Conservation (phyloP, 2,888 invertebrate genomes). For the Mesorhabditis sp. region DNA sequence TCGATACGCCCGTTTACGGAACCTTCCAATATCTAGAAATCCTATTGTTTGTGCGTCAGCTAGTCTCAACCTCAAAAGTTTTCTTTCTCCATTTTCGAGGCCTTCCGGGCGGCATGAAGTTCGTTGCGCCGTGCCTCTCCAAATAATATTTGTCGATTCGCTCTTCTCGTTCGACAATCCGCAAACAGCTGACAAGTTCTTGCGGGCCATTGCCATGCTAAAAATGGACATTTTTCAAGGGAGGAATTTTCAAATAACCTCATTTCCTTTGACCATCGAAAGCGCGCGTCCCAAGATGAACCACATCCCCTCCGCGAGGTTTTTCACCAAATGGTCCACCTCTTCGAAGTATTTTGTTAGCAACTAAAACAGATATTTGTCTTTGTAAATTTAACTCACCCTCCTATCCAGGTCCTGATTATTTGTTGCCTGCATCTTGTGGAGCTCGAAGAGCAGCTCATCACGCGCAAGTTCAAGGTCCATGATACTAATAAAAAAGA, state of each 20-base stretch:
- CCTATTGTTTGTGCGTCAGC: too few relatives aligned
- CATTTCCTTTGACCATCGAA: conserved; percentile 72
- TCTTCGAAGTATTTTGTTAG: conserved; percentile 92
- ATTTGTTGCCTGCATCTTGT: conserved; percentile 69
- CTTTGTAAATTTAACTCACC: conserved; percentile 6
- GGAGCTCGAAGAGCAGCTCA: conserved; percentile 86
- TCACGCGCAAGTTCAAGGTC: conserved; percentile 94
- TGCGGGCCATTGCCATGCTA: conserved; percentile 67
- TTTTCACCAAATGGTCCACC: conserved; percentile 81
- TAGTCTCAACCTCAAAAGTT: conserved; percentile 9
- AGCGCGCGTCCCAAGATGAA: conserved; percentile 82
- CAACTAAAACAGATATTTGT: conserved; percentile 62
- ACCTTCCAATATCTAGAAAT: conserved; percentile 69
- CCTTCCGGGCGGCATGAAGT: conserved; percentile 87
- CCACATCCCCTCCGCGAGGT: conserved; percentile 67
- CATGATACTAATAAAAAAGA: conserved; percentile 70
- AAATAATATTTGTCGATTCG: conserved; percentile 78
- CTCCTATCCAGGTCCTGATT: conserved; percentile 56
- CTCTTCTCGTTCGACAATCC: conserved; percentile 95
- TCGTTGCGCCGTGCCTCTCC: conserved; percentile 72
- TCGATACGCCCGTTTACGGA: conserved; percentile 70
- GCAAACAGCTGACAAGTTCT: conserved; percentile 81
- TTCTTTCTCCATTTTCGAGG: conserved; percentile 68
- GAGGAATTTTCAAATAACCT: neutral
- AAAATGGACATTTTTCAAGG: neutral